phyloP scores from a whole-genome alignment of 2,113 vertebrate species.

The Podiceps cristatus region DNA sequence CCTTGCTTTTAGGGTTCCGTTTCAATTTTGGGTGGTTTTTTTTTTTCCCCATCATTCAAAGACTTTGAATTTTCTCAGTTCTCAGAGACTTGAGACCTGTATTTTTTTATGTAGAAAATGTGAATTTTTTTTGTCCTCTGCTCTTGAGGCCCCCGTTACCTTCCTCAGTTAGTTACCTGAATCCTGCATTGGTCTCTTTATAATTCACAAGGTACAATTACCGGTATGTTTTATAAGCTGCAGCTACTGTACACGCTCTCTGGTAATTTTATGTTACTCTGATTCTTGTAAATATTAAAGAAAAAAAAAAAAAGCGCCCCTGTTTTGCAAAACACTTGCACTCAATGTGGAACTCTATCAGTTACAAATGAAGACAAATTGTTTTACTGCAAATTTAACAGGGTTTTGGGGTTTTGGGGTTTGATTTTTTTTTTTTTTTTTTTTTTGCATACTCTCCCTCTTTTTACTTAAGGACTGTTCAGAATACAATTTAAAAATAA shows the following conservation, averaged over 20 bases:
- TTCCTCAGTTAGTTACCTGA: slow-evolving; percentile 75
- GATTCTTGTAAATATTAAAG: slow-evolving; percentile 81
- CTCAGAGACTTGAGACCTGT: slow-evolving; percentile 82
- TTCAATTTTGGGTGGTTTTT: slow-evolving; percentile 66
- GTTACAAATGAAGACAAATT: slow-evolving; percentile 60
- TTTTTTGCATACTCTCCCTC: not conserved
- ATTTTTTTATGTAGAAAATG: slow-evolving; percentile 87
- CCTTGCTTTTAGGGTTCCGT: slow-evolving; percentile 73
- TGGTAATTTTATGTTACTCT: slow-evolving; percentile 77
- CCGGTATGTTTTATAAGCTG: slow-evolving; percentile 83
- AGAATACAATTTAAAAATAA: slow-evolving; percentile 42
- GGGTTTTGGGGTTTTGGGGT: not conserved
- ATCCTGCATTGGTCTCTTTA: slow-evolving; percentile 76
- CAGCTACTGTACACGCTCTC: slow-evolving; percentile 83
- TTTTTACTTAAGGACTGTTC: slow-evolving; percentile 47
- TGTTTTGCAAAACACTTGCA: slow-evolving; percentile 78
- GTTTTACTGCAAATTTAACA: slow-evolving; percentile 67
- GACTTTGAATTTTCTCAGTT: slow-evolving; percentile 79
- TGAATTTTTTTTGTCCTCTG: slow-evolving; percentile 76
- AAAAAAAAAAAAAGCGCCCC: slow-evolving; percentile 53
- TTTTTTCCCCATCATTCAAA: slow-evolving; percentile 47
- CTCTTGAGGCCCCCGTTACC: slow-evolving; percentile 67
- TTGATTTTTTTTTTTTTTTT: not conserved
- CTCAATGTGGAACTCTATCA: slow-evolving; percentile 75
- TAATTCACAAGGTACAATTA: slow-evolving; percentile 80